phyloP scores from a whole-genome alignment of 1,140 invertebrate species.

The Papilio helenus region DNA sequence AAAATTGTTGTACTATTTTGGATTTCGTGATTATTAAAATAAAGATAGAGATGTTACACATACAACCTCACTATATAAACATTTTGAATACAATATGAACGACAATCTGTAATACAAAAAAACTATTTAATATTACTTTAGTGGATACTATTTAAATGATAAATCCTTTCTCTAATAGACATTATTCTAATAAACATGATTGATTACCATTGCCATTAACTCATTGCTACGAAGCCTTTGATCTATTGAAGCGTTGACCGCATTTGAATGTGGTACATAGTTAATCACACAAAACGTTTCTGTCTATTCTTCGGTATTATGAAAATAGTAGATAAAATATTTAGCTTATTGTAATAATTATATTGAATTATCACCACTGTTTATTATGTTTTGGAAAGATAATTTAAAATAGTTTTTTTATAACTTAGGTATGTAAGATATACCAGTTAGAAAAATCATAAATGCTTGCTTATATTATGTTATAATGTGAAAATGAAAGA shows the following conservation, averaged over 20 bases:
- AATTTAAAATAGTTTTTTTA: background rate
- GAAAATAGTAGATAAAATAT: background rate
- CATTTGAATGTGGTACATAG: background rate
- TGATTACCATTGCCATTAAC: background rate
- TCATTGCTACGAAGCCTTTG: constrained; percentile 1
- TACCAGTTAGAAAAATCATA: too few relatives aligned
- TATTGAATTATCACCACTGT: background rate
- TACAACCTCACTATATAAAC: background rate
- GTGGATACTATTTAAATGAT: constrained; percentile 22
- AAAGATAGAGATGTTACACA: background rate
- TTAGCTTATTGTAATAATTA: background rate
- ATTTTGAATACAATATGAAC: background rate
- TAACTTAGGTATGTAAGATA: background rate
- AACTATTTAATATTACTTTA: background rate
- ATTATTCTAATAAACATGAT: constrained; percentile 1
- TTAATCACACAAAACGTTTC: constrained; percentile 1
- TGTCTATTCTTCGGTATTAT: background rate
- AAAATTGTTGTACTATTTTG: background rate
- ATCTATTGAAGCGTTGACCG: constrained; percentile 12
- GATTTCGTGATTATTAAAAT: background rate
- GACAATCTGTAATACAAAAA: background rate
- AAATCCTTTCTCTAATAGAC: background rate
- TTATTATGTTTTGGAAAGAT: background rate
- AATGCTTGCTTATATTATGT: too few relatives aligned
- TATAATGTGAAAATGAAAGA: too few relatives aligned